Conservation (phyloP, 2,888 invertebrate genomes). For the Azorinus chamasolen region DNA sequence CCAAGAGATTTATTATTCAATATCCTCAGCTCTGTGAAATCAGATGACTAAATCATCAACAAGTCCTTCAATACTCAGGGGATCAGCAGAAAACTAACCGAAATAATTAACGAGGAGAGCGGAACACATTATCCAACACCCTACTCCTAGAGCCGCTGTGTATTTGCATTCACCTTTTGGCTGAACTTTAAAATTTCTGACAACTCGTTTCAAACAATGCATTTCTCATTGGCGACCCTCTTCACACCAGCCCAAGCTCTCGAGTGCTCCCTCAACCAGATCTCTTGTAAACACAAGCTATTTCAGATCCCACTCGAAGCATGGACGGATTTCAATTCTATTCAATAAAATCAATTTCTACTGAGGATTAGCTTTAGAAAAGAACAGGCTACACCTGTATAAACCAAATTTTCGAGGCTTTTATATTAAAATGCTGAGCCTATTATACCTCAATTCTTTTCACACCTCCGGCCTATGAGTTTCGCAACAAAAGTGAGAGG, state of each 20-base stretch:
- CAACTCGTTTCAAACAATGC: slow-evolving; percentile 53
- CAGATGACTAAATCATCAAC: neutral
- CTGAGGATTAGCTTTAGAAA: slow-evolving; percentile 62
- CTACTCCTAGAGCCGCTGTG: no score
- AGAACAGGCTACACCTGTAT: slow-evolving; percentile 60
- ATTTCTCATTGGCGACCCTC: slow-evolving; percentile 53
- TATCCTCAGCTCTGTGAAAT: no score
- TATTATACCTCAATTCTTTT: slow-evolving; percentile 60
- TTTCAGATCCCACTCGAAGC: slow-evolving; percentile 59
- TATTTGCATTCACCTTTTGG: slow-evolving; percentile 25
- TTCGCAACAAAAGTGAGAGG: slow-evolving; percentile 62
- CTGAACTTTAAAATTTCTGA: slow-evolving; percentile 42
- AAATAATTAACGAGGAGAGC: no score
- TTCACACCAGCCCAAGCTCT: slow-evolving; percentile 53
- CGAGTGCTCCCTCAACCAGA: slow-evolving; percentile 40
- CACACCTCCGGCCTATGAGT: slow-evolving; percentile 48
- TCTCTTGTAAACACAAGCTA: slow-evolving; percentile 57
- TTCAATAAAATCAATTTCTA: slow-evolving; percentile 71
- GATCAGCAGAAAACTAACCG: no score
- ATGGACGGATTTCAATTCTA: slow-evolving; percentile 65
- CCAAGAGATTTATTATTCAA: no score
- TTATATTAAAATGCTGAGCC: slow-evolving; percentile 56
- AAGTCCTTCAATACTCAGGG: no score
- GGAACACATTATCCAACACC: no score
- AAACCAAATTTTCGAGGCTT: slow-evolving; percentile 52